Base-by-base conservation (phyloP, 2,113 vertebrate genomes). In the Ploceus nigricollis region DNA sequence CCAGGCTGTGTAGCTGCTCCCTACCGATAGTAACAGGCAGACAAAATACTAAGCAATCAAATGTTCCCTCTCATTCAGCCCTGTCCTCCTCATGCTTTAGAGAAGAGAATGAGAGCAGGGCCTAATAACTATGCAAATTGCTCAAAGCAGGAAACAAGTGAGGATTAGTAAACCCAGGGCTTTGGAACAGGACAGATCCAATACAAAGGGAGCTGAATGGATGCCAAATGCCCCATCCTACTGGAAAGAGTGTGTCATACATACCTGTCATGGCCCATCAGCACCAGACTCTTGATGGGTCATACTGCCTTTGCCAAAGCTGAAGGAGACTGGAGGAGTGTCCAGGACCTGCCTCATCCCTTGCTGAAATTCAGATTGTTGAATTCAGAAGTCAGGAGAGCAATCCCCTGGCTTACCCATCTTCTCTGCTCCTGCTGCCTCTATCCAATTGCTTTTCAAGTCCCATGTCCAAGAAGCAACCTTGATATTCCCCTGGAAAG, bases 21-120 rank as follows among this genome's bases (percentile, higher is more conserved):
- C 72, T 47, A 60, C 80, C 0, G 9, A 94, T 76, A 91, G 87
- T 72, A 93, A 72, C n/a, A 77, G 66, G 27, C 94, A 94, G 66
- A 79, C 58, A 57, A 94, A 96, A 87, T 73, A 85, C 85, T 33
- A 78, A 94, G 90, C 86, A 92, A 68, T 82, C 80, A 91, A 90
- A 81, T 73, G 90, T 82, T 24, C 45, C 42, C 21, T 72, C 75
- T 89, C 39, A 61, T 89, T 93, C 81, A 89, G 42, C 42, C 27
- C 56, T 51, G 61, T 91, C 58, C 37, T 87, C 47, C 0, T 1
- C 37, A 7, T 48, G 23, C 81, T 93, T 78, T 56, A 87, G 35
- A 47, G 25, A 73, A 77, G 51, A 85, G 48, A 87, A 82, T 54
- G 68, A 57, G 60, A 76, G 56, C 51, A 73, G 50, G 28, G 44